Evolutionary conservation across 2,888 invertebrate genomes (phyloP), one percentile per base, ranked within the genome.

Genomic region (Rhingia rostrata): DNA sequence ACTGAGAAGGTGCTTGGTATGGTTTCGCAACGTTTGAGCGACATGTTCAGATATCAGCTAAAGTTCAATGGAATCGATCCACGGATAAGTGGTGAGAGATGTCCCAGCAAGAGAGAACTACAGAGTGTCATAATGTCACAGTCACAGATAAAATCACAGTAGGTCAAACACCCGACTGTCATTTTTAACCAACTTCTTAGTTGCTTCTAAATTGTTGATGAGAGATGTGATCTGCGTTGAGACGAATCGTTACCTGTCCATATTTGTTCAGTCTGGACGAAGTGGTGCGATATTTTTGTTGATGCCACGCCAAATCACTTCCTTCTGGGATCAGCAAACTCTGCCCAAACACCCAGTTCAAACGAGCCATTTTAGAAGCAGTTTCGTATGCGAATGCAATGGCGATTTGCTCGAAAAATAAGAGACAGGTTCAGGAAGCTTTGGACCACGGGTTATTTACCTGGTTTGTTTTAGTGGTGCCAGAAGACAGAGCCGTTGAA

Each of bases 21-120:
- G n/a, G n/a, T n/a, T n/a, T n/a, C n/a, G n/a, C n/a, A n/a, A n/a
- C n/a, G n/a, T n/a, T n/a, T n/a, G n/a, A n/a, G n/a, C n/a, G n/a
- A n/a, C 88, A 56, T 41, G 7, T 84, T 88, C n/a, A 67, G 22
- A 14, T 75, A 58, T 37, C 7, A 75, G 4, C 32, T 75, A 6
- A 63, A 60, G 35, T 82, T 82, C 35, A 49, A 82, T 39, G 39
- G 53, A 3, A 63, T 81, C 4, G 61, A 70, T 35, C 7, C 49
- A 7, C 56, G 69, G 2, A 49, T 81, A 10, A 35, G 41, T 58
- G 72, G 72, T 12, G 30, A 3, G 12, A 70, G 58, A 47, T 12
- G 56, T 3, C 75, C 58, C 10, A 58, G 49, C 4, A 75, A 67
- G 47, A 45, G 67, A 54, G 66, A 75, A 14, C 14, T 81, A 14